A percentile compares a stretch with the other conserved stretches of the same genome.
These are phyloP conservation scores for Sorex maritimensis DNA, from an alignment of 2,797 vertebrate species.

Conservation along the genomic window DNA sequence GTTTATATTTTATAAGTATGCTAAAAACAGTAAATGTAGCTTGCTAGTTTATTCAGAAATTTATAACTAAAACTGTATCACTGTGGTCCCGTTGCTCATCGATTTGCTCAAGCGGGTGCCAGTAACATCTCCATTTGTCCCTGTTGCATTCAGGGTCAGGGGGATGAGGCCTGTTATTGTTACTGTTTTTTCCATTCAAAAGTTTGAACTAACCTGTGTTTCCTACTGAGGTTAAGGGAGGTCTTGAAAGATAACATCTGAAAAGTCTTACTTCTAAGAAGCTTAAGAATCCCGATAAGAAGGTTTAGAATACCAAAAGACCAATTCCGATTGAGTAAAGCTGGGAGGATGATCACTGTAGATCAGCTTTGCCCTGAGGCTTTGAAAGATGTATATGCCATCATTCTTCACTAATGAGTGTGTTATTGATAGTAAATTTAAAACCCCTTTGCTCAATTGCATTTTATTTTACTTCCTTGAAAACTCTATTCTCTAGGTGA, in stretches of 20 bases:
- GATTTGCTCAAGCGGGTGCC: too few species aligned
- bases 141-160: too few species aligned
- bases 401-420: background rate
- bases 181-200: background rate
- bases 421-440: constrained; percentile 51
- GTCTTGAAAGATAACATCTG: background rate
- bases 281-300: background rate
- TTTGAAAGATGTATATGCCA: background rate
- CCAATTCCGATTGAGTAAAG: background rate
- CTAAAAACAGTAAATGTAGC: background rate
- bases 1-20: background rate
- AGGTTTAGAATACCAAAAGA: background rate
- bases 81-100: too few species aligned
- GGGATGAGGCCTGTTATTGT: too few species aligned
- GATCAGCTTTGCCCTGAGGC: background rate
- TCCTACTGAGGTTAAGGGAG: background rate
- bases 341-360: background rate
- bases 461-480: constrained; percentile 64
- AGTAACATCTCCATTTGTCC: too few species aligned
- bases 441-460: constrained; percentile 57
- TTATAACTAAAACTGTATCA: background rate
- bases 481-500: constrained; percentile 32
- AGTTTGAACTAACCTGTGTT: background rate
- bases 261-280: background rate
- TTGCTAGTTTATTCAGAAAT: background rate